Base-by-base conservation (phyloP, 2,797 vertebrate genomes). In the Dipus sagitta region DNA sequence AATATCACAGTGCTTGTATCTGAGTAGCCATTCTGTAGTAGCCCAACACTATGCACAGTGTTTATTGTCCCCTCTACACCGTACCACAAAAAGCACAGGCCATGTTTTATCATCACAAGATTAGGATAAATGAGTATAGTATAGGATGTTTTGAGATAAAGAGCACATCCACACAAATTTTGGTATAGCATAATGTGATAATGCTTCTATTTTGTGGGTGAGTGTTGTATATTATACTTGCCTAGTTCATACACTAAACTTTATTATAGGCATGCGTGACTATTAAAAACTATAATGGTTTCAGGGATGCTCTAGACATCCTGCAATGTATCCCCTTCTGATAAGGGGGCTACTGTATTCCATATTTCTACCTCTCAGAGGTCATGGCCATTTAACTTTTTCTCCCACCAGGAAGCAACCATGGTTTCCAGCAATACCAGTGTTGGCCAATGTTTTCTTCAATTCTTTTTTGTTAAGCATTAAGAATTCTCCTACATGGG, bases 391-490 rank as follows among this genome's bases (percentile, higher is more conserved):
- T 60, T 94, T 5, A 77, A 34, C 9, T 76, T 23, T 32, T 70
- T 95, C 47, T 11, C 60, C 42, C 38, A 70, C 28, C 54, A 91
- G 70, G 42, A 10, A 90, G 91, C 32, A 93, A 28, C 12, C 38
- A 17, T 34, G 3, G 13, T 68, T 12, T 93, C 60, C 21, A 65
- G 77, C 4, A 62, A 15, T 62, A 24, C 20, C 38, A 62, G 28
- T 70, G 74, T 21, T 83, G 47, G 15, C 11, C 86, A 71, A 86
- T 83, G 23, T 13, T 81, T n/a, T 95, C 79, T 88, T 65, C 58
- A 62, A 58, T 92, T 84, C 47, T 93, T 94, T 58, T 93, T 95
- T 64, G 65, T 79, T 85, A 76, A 64, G 42, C 62, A 38, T 11
- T 11, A 81, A 7, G 9, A 83, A 94, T 89, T 94, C 47, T 80